phyloP scores from a whole-genome alignment of 2,113 vertebrate genomes.

The Macrotus californicus region DNA sequence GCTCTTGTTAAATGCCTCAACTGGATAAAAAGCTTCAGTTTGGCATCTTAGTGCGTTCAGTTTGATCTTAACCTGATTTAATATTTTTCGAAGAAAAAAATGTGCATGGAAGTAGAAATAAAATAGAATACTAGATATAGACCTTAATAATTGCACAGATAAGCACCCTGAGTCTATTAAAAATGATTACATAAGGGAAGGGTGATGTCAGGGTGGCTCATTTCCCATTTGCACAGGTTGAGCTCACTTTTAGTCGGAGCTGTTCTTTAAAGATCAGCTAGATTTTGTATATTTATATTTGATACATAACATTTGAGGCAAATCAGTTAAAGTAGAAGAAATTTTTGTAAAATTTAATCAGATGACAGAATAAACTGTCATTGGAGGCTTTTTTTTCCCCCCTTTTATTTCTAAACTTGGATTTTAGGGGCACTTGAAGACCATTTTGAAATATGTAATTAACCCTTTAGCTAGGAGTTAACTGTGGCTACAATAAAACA shows the following conservation, averaged over 20 bases:
- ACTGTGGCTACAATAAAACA: not conserved
- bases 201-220: not conserved
- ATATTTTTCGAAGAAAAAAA: constrained; percentile 18
- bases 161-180: not conserved
- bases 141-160: not conserved
- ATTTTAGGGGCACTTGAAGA: not conserved
- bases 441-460: constrained; percentile 10
- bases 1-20: not conserved
- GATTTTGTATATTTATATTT: not conserved
- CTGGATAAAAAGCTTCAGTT: not conserved
- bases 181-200: not conserved
- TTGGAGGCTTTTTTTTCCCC: not conserved
- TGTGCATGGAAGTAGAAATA: not conserved
- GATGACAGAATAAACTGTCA: not conserved
- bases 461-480: not conserved
- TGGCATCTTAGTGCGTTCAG: not conserved
- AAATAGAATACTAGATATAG: not conserved
- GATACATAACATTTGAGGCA: not conserved
- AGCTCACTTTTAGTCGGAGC: not conserved
- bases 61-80: not conserved
- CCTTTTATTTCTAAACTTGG: not conserved
- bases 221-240: not conserved
- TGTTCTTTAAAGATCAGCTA: not conserved
- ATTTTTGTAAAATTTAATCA: constrained; percentile 2
- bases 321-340: not conserved